Conservation (phyloP, 2,888 invertebrate species). For the Augiades crinisus region DNA sequence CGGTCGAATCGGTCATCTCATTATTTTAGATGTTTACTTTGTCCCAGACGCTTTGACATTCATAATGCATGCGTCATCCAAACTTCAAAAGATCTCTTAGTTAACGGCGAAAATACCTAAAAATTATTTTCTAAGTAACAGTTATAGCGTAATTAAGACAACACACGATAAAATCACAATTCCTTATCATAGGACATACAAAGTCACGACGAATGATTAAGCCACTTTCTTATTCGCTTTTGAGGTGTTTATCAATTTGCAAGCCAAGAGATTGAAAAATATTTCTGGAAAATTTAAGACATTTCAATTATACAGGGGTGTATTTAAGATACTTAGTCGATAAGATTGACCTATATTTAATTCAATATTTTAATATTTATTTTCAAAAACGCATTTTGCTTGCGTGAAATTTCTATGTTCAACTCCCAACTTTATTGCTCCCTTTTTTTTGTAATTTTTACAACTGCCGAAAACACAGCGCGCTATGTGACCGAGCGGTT, state of each 20-base stretch:
- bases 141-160: slow-evolving; percentile 4
- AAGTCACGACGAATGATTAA: neutral
- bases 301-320: too few species aligned
- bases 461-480: neutral
- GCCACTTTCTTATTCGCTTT: too few species aligned
- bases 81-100: neutral
- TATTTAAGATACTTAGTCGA: too few species aligned
- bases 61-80: slow-evolving; percentile 39
- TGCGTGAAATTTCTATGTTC: too few species aligned
- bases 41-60: slow-evolving; percentile 28
- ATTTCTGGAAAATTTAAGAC: too few species aligned
- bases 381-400: too few species aligned
- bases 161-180: neutral
- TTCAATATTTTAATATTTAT: too few species aligned
- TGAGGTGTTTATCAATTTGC: too few species aligned
- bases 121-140: slow-evolving; percentile 3
- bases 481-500: slow-evolving; percentile 20
- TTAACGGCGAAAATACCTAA: slow-evolving; percentile 6
- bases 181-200: neutral
- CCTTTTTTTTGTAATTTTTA: neutral
- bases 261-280: neutral
- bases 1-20: slow-evolving; percentile 68
- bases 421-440: too few species aligned
- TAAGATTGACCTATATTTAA: too few species aligned
- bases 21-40: slow-evolving; percentile 57